Conservation (phyloP, 1,140 invertebrate species). For the Muscidifurax raptorellus region DNA sequence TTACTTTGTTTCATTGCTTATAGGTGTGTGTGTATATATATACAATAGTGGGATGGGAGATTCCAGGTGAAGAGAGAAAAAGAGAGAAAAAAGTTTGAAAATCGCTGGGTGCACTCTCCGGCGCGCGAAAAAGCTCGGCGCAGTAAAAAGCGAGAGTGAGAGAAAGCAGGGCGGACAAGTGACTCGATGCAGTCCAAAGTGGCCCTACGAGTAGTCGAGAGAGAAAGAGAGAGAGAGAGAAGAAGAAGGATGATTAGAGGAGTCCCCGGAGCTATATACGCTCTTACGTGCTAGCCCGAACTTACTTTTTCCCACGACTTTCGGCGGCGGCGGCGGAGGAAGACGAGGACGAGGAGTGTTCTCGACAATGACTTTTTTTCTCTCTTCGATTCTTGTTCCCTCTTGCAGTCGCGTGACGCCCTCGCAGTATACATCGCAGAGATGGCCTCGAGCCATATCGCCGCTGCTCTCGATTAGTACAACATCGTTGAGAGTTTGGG, state of each 20-base stretch:
- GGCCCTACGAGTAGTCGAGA: not conserved
- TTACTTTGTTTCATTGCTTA: constrained; percentile 13
- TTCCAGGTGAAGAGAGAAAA: no score
- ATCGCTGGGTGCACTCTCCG: not conserved
- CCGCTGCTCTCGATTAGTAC: not conserved
- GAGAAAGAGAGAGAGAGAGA: not conserved
- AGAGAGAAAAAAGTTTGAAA: not conserved
- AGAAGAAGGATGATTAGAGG: constrained; percentile 42
- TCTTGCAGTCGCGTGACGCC: constrained; percentile 24
- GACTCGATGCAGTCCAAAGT: constrained; percentile 2
- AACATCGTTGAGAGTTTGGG: not conserved
- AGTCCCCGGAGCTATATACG: not conserved
- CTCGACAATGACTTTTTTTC: constrained; percentile 41
- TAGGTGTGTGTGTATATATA: not conserved
- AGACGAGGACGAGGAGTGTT: not conserved
- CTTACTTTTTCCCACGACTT: constrained; percentile 39
- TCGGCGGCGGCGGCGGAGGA: not conserved
- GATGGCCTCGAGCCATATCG: constrained; percentile 10
- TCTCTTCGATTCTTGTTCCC: not conserved
- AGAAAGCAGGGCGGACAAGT: not conserved
- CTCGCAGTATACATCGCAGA: not conserved
- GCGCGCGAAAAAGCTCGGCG: not conserved
- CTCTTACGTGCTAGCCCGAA: not conserved
- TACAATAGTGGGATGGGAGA: not conserved
- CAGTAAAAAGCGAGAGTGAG: not conserved